phyloP scores from a whole-genome alignment of 2,797 vertebrate species.

The Prionace glauca region DNA sequence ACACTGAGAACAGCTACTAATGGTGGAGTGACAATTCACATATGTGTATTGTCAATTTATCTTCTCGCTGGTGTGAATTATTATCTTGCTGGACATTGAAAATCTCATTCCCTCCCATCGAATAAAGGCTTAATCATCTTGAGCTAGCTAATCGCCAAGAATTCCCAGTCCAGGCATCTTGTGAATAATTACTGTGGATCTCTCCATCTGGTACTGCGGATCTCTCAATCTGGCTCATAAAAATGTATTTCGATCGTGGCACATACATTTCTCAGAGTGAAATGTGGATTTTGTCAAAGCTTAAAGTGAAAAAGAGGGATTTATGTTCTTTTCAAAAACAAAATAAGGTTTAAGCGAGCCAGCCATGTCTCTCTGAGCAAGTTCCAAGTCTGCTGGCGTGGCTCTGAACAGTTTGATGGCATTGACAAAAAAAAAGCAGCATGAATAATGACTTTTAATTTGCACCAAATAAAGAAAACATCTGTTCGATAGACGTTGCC shows the following conservation, averaged over 20 bases:
- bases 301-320: slow-evolving; percentile 1
- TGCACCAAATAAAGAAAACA: slow-evolving; percentile 69
- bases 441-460: slow-evolving; percentile 66
- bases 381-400: slow-evolving; percentile 7
- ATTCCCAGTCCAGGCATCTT: neutral
- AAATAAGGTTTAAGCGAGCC: neutral
- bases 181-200: slow-evolving; percentile 13
- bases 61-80: slow-evolving; percentile 1
- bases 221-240: slow-evolving; percentile 24
- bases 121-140: slow-evolving; percentile 9
- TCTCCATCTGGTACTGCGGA: neutral
- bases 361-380: neutral
- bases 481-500: slow-evolving; percentile 59
- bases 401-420: slow-evolving; percentile 27
- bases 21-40: neutral
- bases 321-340: neutral
- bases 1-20: neutral
- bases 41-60: neutral
- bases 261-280: slow-evolving; percentile 16
- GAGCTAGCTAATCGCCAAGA: neutral
- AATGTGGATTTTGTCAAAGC: slow-evolving; percentile 30
- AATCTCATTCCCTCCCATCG: slow-evolving; percentile 21
- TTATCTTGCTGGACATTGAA: neutral
- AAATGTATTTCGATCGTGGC: slow-evolving; percentile 14
- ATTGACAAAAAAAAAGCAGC: slow-evolving; percentile 49